Evolutionary conservation across 2,797 vertebrate species (phyloP).

Genomic region (Eulemur albifrons): DNA sequence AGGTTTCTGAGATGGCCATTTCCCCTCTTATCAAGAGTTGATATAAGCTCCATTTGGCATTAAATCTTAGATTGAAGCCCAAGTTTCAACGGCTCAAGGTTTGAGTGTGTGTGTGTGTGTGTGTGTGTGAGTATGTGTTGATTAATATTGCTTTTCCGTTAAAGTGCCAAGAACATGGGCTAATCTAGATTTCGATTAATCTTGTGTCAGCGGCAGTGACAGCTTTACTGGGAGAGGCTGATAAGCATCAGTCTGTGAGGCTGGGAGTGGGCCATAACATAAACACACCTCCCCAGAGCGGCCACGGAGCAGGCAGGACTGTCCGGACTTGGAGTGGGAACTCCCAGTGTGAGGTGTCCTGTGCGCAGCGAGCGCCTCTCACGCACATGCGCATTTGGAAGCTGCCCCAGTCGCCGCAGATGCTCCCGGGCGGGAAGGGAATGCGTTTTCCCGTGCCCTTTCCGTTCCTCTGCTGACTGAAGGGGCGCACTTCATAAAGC

Average conservation of each 20-base stretch:
- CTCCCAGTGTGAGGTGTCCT: not conserved
- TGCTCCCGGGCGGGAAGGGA: constrained; percentile 69
- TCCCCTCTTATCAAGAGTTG: not conserved
- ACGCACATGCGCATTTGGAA: not conserved
- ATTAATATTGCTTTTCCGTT: constrained; percentile 73
- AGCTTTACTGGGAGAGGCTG: constrained; percentile 86
- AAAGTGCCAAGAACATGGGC: constrained; percentile 84
- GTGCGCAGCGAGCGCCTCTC: not conserved
- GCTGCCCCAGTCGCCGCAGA: rapidly evolving
- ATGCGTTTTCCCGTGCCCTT: constrained; percentile 70
- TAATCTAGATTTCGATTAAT: constrained; percentile 85
- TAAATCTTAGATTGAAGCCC: not conserved
- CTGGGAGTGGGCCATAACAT: constrained; percentile 82
- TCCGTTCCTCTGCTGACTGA: constrained; percentile 78
- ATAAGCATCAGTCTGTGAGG: constrained; percentile 86
- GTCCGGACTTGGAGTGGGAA: constrained; percentile 66
- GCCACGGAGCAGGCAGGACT: constrained; percentile 76
- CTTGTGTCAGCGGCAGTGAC: constrained; percentile 83
- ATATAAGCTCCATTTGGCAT: not conserved
- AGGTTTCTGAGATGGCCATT: not conserved
- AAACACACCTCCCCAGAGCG: constrained; percentile 83
- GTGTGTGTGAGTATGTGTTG: not conserved
- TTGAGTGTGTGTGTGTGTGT: not conserved
- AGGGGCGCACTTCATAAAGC: constrained; percentile 78
- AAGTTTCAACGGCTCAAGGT: not conserved